Conservation (phyloP, 2,113 vertebrate species). For the Grantiella picta region DNA sequence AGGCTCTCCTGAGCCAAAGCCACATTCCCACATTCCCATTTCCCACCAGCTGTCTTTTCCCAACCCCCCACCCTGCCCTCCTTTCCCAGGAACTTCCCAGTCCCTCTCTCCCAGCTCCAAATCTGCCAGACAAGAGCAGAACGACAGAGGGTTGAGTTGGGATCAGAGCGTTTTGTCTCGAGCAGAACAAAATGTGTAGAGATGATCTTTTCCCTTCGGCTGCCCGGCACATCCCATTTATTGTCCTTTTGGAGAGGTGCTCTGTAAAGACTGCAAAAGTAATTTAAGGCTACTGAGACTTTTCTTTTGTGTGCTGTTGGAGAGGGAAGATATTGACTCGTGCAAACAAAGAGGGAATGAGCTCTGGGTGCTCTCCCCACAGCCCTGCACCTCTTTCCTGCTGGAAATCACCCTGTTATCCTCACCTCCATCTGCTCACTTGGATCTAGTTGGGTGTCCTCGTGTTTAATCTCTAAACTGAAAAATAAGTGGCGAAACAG, state of each 20-base stretch:
- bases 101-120: rapidly evolving
- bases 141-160: rapidly evolving
- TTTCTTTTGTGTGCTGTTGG: neutral
- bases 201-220: neutral
- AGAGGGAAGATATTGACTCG: neutral
- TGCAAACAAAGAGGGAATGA: neutral
- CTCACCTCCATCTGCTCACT: neutral
- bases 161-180: neutral
- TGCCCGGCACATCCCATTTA: neutral
- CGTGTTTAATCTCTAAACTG: neutral
- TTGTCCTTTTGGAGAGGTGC: constrained; percentile 1
- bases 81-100: neutral
- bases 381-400: neutral
- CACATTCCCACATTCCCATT: neutral
- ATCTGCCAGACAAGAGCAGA: neutral
- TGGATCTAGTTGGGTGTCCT: neutral
- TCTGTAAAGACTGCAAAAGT: neutral
- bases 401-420: neutral
- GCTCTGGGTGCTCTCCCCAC: neutral
- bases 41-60: neutral
- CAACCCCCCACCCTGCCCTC: neutral
- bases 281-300: constrained; percentile 2
- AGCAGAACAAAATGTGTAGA: neutral
- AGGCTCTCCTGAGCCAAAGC: neutral
- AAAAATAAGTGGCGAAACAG: neutral